Base-by-base conservation (phyloP, 1,140 invertebrate species). In the Ooceraea biroi region DNA sequence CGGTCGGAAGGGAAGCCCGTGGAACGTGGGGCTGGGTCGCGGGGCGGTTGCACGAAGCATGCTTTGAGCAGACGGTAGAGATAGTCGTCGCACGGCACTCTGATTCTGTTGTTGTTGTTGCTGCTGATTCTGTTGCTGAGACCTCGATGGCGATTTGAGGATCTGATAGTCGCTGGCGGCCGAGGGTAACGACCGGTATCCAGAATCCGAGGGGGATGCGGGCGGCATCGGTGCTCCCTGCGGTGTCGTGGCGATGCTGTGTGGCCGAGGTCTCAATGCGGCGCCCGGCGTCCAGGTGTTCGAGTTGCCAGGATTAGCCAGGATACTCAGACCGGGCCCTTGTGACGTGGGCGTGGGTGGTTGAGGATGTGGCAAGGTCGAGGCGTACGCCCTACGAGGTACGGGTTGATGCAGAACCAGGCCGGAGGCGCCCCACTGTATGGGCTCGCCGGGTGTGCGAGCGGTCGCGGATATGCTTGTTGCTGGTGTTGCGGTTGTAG, bases 111-210 rank as follows among this genome's bases (percentile, higher is more conserved):
- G 78, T 12, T 83, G 77, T 44, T 83, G 82, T 27, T 41, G 69
- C 14, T 84, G 80, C 30, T 83, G 82, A 22, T 78, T 80, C 3
- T 83, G 66, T 1, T 83, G 66, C 0, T 89, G 87, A 2, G 88
- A 85, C 25, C 89, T 89, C 7, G 90, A 91, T 0, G 94, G 93
- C 0, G 94, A 94, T 68, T 94, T 95, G 66, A 96, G 95, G 46
- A 96, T 93, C 91, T 96, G 96, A 91, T 96, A 96, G 84, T 96
- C 96, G 90, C 96, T 96, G 30, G 95, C 94, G 10, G 95, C 95
- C 1, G 95, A 94, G 11, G 95, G 95, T n/a, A 95, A 89, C 10
- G 95, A 95, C 17, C 95, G 91, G 86, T 95, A 95, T 0, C 95
- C 95, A 0, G 95, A 95, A 85, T 95, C 95, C 0, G 95, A 95